phyloP scores from a whole-genome alignment of 1,140 invertebrate genomes.

The Telenomus remus region DNA sequence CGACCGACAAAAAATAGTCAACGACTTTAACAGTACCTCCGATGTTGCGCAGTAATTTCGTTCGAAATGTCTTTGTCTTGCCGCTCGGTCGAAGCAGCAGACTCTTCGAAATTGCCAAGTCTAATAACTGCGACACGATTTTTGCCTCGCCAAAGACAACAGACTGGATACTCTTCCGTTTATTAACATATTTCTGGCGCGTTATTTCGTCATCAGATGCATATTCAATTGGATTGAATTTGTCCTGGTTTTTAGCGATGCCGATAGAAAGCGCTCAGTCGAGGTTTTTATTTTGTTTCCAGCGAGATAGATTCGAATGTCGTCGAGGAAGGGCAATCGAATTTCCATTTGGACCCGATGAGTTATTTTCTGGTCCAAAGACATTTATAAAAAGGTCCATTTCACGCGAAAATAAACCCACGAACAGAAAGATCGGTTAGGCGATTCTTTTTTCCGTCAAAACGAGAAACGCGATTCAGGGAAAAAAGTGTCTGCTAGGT shows the following conservation, averaged over 20 bases:
- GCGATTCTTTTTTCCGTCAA: conserved; percentile 32
- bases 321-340: background rate
- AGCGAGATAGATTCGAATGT: conserved; percentile 2
- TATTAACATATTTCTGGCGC: conserved; percentile 44
- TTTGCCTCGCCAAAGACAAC: conserved; percentile 22
- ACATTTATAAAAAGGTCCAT: conserved; percentile 10
- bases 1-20: conserved; percentile 14
- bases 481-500: conserved; percentile 5
- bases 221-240: conserved; percentile 27
- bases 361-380: background rate
- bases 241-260: background rate
- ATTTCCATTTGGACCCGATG: conserved; percentile 6
- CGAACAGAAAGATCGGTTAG: background rate
- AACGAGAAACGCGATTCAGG: conserved; percentile 26
- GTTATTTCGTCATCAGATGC: conserved; percentile 33
- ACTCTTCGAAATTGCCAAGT: conserved; percentile 55
- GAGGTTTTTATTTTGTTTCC: background rate
- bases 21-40: too few relatives aligned
- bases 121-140: conserved; percentile 46
- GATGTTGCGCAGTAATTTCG: conserved; percentile 16
- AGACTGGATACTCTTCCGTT: conserved; percentile 34
- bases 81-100: conserved; percentile 50
- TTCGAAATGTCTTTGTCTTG: conserved; percentile 46
- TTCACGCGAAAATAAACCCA: conserved; percentile 2
- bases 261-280: background rate